Conservation (phyloP, 1,140 invertebrate genomes). For the Achatina immaculata region DNA sequence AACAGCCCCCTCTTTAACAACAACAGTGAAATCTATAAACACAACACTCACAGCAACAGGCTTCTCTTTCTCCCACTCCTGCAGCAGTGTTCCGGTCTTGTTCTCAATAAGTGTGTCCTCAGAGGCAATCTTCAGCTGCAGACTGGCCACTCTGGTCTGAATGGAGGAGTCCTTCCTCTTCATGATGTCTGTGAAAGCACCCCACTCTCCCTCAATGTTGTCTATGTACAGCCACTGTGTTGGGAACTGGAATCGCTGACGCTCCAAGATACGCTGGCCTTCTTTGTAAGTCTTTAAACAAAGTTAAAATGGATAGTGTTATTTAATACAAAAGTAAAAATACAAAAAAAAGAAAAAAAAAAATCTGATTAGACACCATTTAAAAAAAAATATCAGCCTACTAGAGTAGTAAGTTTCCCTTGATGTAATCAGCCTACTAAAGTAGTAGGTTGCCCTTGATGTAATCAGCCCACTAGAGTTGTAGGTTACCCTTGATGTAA, state of each 20-base stretch:
- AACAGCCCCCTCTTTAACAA: too few relatives aligned
- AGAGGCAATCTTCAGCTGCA: constrained; percentile 99
- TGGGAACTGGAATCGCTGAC: constrained; percentile 98
- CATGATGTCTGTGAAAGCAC: constrained; percentile 98
- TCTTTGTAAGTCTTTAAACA: constrained; percentile 78
- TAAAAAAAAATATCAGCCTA: too few relatives aligned
- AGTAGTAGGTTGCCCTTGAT: too few relatives aligned
- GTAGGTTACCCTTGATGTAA: too few relatives aligned
- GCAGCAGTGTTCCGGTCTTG: constrained; percentile 91
- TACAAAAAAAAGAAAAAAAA: too few relatives aligned
- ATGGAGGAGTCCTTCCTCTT: constrained; percentile 97
- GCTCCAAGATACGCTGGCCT: constrained; percentile 96
- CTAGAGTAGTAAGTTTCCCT: too few relatives aligned
- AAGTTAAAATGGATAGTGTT: not conserved
- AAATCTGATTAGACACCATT: too few relatives aligned
- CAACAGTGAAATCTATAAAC: too few relatives aligned
- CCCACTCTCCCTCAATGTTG: constrained; percentile 99
- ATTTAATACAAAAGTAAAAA: too few relatives aligned
- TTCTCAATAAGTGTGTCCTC: constrained; percentile 98
- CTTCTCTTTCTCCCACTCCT: constrained; percentile 97
- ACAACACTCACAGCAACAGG: constrained; percentile 82
- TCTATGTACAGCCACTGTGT: constrained; percentile 97
- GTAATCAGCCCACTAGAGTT: too few relatives aligned
- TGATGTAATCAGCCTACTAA: too few relatives aligned
- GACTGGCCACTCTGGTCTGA: constrained; percentile 93